Conservation (phyloP, 2,888 invertebrate species). For the Agrotis puta region DNA sequence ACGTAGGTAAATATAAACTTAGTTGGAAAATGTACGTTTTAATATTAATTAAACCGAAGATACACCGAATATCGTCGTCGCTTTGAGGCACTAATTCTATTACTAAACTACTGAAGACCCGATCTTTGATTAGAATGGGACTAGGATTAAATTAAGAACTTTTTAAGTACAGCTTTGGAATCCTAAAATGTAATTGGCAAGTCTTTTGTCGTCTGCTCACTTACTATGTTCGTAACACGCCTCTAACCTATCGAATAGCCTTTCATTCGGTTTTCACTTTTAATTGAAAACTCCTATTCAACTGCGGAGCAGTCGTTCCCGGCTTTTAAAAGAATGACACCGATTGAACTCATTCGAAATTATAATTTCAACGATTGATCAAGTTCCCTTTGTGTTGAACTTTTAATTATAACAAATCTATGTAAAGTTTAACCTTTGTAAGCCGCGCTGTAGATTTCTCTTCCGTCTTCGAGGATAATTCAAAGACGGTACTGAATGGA, state of each 20-base stretch:
- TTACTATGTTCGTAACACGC: constrained; percentile 57
- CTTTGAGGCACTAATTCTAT: constrained; percentile 41
- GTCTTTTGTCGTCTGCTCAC: constrained; percentile 69
- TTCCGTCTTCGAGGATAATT: constrained; percentile 28
- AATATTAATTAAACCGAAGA: constrained; percentile 11
- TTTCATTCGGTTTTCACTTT: constrained; percentile 68
- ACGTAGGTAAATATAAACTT: constrained; percentile 36
- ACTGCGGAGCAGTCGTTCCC: constrained; percentile 61
- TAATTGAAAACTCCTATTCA: constrained; percentile 75
- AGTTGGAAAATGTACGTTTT: constrained; percentile 14
- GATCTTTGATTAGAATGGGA: constrained; percentile 44
- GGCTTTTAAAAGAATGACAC: constrained; percentile 65
- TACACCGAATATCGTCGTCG: background rate
- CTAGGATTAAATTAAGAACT: constrained; percentile 56
- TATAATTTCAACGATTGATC: constrained; percentile 65
- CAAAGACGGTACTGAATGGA: constrained; percentile 32
- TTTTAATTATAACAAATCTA: constrained; percentile 57
- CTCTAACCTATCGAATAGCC: constrained; percentile 66
- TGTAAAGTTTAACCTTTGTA: constrained; percentile 41
- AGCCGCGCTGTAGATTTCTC: constrained; percentile 20
- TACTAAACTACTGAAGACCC: constrained; percentile 23
- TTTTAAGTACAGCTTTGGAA: constrained; percentile 56
- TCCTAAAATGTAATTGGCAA: constrained; percentile 73
- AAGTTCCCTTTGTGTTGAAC: constrained; percentile 52
- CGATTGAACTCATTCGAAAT: constrained; percentile 68